Base-by-base conservation (phyloP, 2,797 vertebrate genomes). In the Takifugu ocellatus region DNA sequence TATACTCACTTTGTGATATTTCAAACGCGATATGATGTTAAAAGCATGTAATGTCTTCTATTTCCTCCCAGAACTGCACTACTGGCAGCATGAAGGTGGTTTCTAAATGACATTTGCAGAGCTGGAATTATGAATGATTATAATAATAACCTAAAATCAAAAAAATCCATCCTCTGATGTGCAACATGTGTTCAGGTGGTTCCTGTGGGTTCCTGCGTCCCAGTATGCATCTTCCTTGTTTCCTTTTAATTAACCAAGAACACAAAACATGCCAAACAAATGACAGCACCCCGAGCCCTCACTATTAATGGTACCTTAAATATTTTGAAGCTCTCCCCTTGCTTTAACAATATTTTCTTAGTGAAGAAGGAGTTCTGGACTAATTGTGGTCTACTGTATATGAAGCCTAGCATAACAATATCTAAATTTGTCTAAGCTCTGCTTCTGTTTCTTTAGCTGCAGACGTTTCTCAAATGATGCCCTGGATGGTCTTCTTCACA, bases 401-500 rank as follows among this genome's bases (percentile, higher is more conserved):
- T 49, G 57, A 75, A 81, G 77, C 81, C 83, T 77, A 77, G 79
- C 63, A 87, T 69, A 89, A 88, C 84, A 87, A 36, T 24, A 62
- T 70, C 61, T 43, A 46, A 64, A 82, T 84, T 77, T 81, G 74
- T 74, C 79, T 79, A 70, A 85, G 74, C 60, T 71, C 67, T 59
- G 59, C 74, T 54, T 84, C 87, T 90, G 84, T 88, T 88, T 84
- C 77, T 85, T 75, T 70, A 84, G 76, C 79, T 25, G 26, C 50
- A 66, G 72, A 84, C 51, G 77, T 83, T 81, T 70, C 63, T 63
- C 68, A 63, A 66, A 79, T 59, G 61, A 73, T 68, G 79, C 78
- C 76, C 74, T 58, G 77, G 81, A 71, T 56, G 66, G 61, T 74
- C 70, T 68, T 63, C 70, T 80, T 71, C 59, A 67, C 78, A 81